Conservation (phyloP, 1,140 invertebrate genomes). For the Aphelinus certus region DNA sequence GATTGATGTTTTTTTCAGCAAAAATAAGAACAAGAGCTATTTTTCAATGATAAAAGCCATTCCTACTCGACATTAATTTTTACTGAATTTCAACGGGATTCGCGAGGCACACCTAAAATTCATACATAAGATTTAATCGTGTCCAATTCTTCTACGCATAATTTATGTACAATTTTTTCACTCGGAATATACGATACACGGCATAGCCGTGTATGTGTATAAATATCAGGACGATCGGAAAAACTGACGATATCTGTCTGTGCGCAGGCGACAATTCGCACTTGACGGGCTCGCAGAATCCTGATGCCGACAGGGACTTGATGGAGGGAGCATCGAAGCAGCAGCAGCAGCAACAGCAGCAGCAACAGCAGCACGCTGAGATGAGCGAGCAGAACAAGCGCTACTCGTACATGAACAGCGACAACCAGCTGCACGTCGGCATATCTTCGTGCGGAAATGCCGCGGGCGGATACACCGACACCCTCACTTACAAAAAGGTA, state of each 20-base stretch:
- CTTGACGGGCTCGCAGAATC: constrained; percentile 59
- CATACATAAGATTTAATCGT: no score
- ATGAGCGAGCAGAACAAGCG: constrained; percentile 60
- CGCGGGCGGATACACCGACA: constrained; percentile 60
- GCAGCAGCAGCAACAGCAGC: constrained; percentile 28
- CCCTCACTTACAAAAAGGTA: constrained; percentile 63
- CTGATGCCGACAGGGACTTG: constrained; percentile 60
- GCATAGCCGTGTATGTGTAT: neutral
- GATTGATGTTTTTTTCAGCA: no score
- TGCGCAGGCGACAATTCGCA: constrained; percentile 58
- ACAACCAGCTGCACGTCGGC: constrained; percentile 60
- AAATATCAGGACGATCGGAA: constrained; percentile 6
- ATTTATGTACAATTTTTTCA: no score
- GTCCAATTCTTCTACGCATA: no score
- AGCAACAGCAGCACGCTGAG: constrained; percentile 52
- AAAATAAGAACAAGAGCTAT: no score
- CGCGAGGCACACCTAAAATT: no score
- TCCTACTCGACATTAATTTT: no score
- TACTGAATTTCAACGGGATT: no score
- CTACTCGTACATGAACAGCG: constrained; percentile 61
- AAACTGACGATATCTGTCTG: constrained; percentile 22
- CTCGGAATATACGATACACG: neutral
- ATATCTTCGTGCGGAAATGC: constrained; percentile 64
- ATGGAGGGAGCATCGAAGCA: constrained; percentile 61
- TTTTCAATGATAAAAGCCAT: no score